These are phyloP conservation scores for Diaprepes abbreviatus DNA, from an alignment of 2,888 invertebrate species.

Conservation along the genomic window DNA sequence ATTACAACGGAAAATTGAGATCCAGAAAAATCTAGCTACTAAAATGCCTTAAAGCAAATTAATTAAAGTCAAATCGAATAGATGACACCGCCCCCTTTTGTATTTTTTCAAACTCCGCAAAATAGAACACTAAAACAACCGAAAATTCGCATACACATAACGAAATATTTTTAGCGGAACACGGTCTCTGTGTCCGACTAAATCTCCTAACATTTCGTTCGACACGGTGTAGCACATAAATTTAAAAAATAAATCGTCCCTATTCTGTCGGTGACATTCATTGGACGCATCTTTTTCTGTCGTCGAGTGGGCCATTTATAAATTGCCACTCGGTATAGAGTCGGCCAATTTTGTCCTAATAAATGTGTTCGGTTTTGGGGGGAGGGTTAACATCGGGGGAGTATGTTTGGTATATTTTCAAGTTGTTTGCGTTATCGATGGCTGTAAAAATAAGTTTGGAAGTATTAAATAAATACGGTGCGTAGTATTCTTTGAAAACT, in stretches of 20 bases:
- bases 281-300: slow-evolving; percentile 48
- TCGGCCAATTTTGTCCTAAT: slow-evolving; percentile 29
- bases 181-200: slow-evolving; percentile 26
- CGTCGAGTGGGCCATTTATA: slow-evolving; percentile 44
- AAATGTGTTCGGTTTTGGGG: slow-evolving; percentile 1
- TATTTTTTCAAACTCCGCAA: slow-evolving; percentile 15
- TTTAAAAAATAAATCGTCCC: slow-evolving; percentile 44
- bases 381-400: slow-evolving; percentile 9
- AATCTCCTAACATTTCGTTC: slow-evolving; percentile 43
- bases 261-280: slow-evolving; percentile 46
- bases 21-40: too few species aligned
- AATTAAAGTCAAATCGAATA: background rate
- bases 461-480: too few species aligned
- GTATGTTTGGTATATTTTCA: background rate
- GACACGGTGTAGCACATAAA: slow-evolving; percentile 51
- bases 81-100: background rate
- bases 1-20: too few species aligned
- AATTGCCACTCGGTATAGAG: slow-evolving; percentile 41
- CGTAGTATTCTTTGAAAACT: too few species aligned
- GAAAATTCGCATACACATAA: slow-evolving; percentile 22
- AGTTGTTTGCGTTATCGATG: slow-evolving; percentile 3
- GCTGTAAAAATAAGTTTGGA: background rate
- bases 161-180: slow-evolving; percentile 35
- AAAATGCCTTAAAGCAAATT: too few species aligned
- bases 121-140: slow-evolving; percentile 15